Evolutionary conservation across 1,140 invertebrate genomes (phyloP), one percentile per base, ranked within the genome.

Genomic region (Adoxophyes honmai): DNA sequence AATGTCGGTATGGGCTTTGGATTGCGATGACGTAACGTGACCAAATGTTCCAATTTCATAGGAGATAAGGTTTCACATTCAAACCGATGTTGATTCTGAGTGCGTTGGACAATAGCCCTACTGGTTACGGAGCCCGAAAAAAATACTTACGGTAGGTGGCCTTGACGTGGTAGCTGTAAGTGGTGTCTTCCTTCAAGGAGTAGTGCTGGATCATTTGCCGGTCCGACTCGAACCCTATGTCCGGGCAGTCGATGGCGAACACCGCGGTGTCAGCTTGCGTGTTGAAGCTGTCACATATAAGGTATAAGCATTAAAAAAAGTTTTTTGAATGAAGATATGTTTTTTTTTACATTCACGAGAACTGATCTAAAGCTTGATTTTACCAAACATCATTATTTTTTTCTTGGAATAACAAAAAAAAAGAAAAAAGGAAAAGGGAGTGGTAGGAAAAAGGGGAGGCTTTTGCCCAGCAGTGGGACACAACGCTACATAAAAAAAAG

Each of bases 101-200:
- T 51, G 9, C 11, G 44, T 55, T 7, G 5, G 21, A 28, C 28
- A 16, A 38, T 4, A 55, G 10, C 1, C 37, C 15, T 18, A 52
- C 28, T 28, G 8, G 3, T 55, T n/a, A 33, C 18, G 9, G 21
- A 55, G 4, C 15, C 33, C 33, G 13, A 55, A 55, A 15, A 6
- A 15, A 11, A 34, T 9, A 77, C 82, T 75, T 51, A 86, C 82
- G 77, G 38, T 86, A 86, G 1, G 57, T 60, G 4, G 70, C 81
- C 0, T 55, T 59, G 42, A 73, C 73, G 13, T 67, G 56, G 56
- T 68, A 84, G 52, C 53, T 67, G 62, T 73, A 84, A 0, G 3
- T 13, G 0, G 36, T 51, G 34, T 86, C 81, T 42, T 84, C 81
- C 2, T 52, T 34, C 7, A 63, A 44, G 0, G 70, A 70, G 6